Conservation (phyloP, 1,140 invertebrate genomes). For the Brachionus calyciflorus region DNA sequence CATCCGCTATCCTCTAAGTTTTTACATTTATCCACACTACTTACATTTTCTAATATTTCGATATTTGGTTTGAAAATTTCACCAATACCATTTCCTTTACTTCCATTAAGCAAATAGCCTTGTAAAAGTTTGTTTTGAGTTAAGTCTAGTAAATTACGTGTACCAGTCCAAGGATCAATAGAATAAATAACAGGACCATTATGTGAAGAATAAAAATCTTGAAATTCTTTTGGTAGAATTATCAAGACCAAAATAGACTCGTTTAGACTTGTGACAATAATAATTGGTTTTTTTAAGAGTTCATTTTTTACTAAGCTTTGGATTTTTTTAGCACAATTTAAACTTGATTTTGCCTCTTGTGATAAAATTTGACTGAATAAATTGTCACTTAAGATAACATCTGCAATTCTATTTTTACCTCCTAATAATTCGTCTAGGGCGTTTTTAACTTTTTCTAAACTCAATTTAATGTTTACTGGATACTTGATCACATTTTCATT, state of each 20-base stretch:
- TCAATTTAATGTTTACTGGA: too few species aligned
- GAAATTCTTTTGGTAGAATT: not conserved
- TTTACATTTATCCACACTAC: not conserved
- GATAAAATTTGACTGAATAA: not conserved
- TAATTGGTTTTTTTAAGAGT: not conserved
- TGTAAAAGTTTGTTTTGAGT: not conserved
- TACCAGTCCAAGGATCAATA: conserved; percentile 2
- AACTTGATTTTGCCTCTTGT: not conserved
- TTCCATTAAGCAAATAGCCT: not conserved
- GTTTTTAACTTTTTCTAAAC: too few species aligned
- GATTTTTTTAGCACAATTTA: not conserved
- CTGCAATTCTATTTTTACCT: not conserved
- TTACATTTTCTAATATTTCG: not conserved
- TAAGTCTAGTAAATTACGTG: not conserved
- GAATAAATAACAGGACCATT: not conserved
- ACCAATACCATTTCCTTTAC: not conserved
- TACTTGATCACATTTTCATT: too few species aligned
- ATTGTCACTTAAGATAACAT: conserved; percentile 2
- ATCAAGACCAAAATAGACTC: not conserved
- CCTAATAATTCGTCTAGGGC: too few species aligned
- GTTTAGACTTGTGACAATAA: not conserved
- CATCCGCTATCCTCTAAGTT: not conserved
- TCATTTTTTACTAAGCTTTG: not conserved
- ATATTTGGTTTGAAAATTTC: not conserved
- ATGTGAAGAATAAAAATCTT: not conserved